Evolutionary conservation across 2,797 vertebrate species (phyloP), one percentile per base, ranked within the genome.

Genomic region (Lacerta viridis): DNA sequence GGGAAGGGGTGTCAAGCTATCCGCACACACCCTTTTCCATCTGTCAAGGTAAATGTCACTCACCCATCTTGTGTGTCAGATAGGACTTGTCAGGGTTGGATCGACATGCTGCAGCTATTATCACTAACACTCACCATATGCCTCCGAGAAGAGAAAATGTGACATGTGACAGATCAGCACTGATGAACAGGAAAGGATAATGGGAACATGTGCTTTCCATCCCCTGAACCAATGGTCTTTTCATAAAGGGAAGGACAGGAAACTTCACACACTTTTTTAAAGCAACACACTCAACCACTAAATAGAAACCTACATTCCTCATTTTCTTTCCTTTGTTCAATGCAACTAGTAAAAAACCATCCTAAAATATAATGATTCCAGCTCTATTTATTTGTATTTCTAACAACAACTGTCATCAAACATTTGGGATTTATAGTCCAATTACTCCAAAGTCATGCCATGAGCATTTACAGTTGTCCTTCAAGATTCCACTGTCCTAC

Each of bases 21-120:
- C 87, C 66, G 59, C 50, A 6, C 72, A 36, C 33, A 20, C 72
- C 55, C 13, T 41, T 6, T 84, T 94, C 80, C 78, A 89, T 92
- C 86, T 93, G 81, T 90, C 88, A 93, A 93, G 59, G 75, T 89
- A 92, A 92, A 90, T 39, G 39, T 87, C 88, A 90, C 69, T 94
- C 86, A 91, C 27, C 18, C 59, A 85, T 91, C 90, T 75, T 59
- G 64, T 15, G 41, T 91, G 89, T 91, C 88, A 93, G 92, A 88
- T 85, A 91, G 55, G 39, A 41, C 86, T 83, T 69, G 41, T 7
- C 72, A 76, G 79, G 83, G 85, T 89, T 93, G 89, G 68, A 93
- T 79, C 74, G 75, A 84, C 90, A 92, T 89, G 78, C 78, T 93
- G 89, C 84, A 92, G 64, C 86, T 91, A 87, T 91, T 94, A 90